Base-by-base conservation (phyloP, 2,113 vertebrate species). In the Lethenteron camtschaticum region DNA sequence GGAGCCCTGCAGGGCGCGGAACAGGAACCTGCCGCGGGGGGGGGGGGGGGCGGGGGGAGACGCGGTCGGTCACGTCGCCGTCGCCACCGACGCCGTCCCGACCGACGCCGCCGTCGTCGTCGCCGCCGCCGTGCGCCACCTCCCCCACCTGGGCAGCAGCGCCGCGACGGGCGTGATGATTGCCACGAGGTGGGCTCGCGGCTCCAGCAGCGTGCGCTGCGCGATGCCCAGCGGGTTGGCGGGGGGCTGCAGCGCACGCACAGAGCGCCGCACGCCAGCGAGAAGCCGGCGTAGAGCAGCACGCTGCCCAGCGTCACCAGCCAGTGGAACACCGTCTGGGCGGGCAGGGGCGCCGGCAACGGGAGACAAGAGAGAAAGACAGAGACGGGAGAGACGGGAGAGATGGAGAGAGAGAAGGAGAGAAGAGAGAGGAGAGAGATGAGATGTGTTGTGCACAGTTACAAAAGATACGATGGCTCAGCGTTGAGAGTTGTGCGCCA, bases 171-270 rank as follows among this genome's bases (percentile, higher is more conserved):
- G 86, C 1, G 86, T 84, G 73, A 96, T 75, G 60, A 87, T 70
- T 74, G 87, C 90, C 70, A 89, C 68, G 1, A 95, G 78, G 74
- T 90, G 91, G 81, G 91, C 94, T 12, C 73, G 77, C 68, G 87
- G 85, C 8, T 90, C 84, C 2, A 80, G 78, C 74, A 97, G 81
- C 80, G 89, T 86, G 11, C 57, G 74, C 76, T 94, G 82, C 77
- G 88, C 83, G 57, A 84, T 81, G 85, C 87, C 86, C 76, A 92
- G 87, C 0, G 90, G 86, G 72, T 81, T 84, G 75, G 79, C 76
- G 89, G 87, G 82, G 84, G 80, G n/a, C 82, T 96, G 77, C 90
- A 91, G 76, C 72, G 69, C 72, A 94, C 58, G 0, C 90, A 97
- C 73, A 72, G 1, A 11, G 82, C 80, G 0, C 81, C 85, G 80